Evolutionary conservation across 2,888 invertebrate genomes (phyloP).

Genomic region (Ennomos fuscantarius): DNA sequence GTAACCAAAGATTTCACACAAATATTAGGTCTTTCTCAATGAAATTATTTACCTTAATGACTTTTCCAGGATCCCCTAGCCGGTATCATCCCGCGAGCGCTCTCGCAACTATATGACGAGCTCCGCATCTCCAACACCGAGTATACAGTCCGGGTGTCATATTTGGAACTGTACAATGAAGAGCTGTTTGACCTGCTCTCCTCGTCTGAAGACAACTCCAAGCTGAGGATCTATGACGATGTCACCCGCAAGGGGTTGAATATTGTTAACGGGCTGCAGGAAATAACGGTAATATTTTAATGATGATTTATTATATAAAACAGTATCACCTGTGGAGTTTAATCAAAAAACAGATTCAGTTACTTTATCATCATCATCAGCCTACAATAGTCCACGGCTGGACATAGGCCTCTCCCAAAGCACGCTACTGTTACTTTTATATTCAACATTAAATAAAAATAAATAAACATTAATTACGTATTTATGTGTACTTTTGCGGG

Average conservation of each 20-base stretch:
- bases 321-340: too few species aligned
- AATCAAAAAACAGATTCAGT: too few species aligned
- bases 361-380: too few species aligned
- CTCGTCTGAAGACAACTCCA: conserved; percentile 89
- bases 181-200: conserved; percentile 97
- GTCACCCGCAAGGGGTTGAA: conserved; percentile 93
- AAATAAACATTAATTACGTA: background rate
- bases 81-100: conserved; percentile 96
- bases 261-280: conserved; percentile 96
- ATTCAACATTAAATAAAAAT: too few species aligned
- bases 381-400: too few species aligned
- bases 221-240: conserved; percentile 91
- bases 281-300: conserved; percentile 86
- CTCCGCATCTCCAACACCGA: conserved; percentile 91
- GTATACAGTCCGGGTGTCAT: conserved; percentile 96
- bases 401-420: too few species aligned
- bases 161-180: conserved; percentile 98
- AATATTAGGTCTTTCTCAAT: too few species aligned
- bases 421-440: too few species aligned
- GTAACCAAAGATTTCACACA: too few species aligned
- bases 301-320: too few species aligned
- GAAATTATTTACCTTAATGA: conserved; percentile 6
- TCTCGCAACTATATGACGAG: conserved; percentile 96
- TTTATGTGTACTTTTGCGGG: too few species aligned
- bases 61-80: conserved; percentile 90